These are phyloP conservation scores for Sebastes alutus DNA, from an alignment of 2,797 vertebrate genomes.

Conservation along the genomic window DNA sequence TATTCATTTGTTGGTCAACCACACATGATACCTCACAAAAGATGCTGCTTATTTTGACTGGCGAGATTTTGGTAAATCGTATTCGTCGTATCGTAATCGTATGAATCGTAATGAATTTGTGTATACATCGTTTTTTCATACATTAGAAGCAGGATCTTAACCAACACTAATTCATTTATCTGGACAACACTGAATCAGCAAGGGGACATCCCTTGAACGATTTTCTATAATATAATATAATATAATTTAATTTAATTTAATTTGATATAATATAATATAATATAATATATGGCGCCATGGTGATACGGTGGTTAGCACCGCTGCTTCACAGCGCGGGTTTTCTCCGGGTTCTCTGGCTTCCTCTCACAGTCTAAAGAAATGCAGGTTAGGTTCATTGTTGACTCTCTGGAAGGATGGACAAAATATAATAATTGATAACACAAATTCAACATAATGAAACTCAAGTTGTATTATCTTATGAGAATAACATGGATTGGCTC, in stretches of 20 bases:
- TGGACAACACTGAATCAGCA: not conserved
- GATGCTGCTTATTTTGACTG: not conserved
- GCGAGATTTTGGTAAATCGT: not conserved
- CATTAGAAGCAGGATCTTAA: not conserved
- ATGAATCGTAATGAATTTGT: too few relatives aligned
- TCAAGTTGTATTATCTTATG: not conserved
- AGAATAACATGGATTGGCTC: not conserved
- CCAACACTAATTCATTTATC: not conserved
- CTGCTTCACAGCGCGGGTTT: too few relatives aligned
- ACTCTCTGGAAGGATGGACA: too few relatives aligned
- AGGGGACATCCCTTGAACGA: not conserved
- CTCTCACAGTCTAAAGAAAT: rapidly evolving
- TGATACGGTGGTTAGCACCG: too few relatives aligned
- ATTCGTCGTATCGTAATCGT: too few relatives aligned
- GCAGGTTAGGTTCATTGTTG: too few relatives aligned
- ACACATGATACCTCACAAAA: not conserved
- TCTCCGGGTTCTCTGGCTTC: too few relatives aligned
- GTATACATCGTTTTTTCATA: not conserved
- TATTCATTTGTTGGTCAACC: not conserved
- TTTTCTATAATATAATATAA: not conserved
- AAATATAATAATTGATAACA: not conserved
- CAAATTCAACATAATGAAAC: not conserved
- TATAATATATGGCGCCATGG: not conserved
- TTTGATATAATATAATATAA: not conserved
- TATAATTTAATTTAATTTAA: too few relatives aligned